Conservation (phyloP, 2,888 invertebrate species). For the Tanaodytes sp. region DNA sequence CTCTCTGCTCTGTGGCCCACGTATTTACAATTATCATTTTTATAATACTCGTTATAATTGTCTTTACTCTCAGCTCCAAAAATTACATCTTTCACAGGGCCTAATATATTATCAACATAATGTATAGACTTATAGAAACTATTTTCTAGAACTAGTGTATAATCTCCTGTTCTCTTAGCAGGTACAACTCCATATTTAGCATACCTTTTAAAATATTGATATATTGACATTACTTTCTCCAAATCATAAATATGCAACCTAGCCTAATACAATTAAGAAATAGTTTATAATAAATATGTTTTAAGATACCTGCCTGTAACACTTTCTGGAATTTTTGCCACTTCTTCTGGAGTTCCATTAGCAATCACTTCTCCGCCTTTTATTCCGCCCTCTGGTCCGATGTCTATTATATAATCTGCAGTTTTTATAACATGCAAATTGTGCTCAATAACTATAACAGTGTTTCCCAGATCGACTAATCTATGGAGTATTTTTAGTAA, state of each 20-base stretch:
- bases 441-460: conserved; percentile 37
- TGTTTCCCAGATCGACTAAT: conserved; percentile 28
- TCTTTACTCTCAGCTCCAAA: too few species aligned
- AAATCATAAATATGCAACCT: conserved; percentile 22
- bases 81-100: too few species aligned
- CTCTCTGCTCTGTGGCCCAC: too few species aligned
- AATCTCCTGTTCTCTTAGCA: conserved; percentile 13
- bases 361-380: conserved; percentile 27
- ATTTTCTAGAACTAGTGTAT: conserved; percentile 11
- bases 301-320: conserved; percentile 21
- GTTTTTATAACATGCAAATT: conserved; percentile 40
- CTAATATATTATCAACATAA: too few species aligned
- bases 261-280: conserved; percentile 21
- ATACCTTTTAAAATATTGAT: conserved; percentile 18
- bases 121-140: conserved; percentile 20
- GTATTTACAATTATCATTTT: too few species aligned
- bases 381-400: conserved; percentile 35
- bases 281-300: conserved; percentile 20
- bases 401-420: conserved; percentile 37
- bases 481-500: conserved; percentile 27
- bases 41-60: too few species aligned
- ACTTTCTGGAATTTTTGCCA: conserved; percentile 17
- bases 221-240: conserved; percentile 24
- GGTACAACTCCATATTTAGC: conserved; percentile 18
- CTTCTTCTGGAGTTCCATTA: conserved; percentile 23